Evolutionary conservation across 2,797 vertebrate species (phyloP).

Genomic region (Florisuga fusca): DNA sequence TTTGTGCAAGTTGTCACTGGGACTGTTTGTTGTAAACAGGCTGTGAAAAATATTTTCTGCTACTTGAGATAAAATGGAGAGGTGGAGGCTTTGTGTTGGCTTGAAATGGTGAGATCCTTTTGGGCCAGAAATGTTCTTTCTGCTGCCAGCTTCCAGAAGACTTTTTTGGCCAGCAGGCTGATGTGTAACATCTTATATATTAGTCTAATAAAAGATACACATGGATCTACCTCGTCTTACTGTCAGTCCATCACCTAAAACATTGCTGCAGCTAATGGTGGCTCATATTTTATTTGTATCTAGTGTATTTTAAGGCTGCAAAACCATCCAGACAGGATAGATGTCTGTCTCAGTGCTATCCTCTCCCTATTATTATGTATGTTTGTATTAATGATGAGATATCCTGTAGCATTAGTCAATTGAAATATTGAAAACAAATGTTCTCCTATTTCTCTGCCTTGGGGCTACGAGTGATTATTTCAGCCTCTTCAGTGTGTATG

Average conservation of each 20-base stretch:
- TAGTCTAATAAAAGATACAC: neutral
- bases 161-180: constrained; percentile 1
- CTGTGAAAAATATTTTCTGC: constrained; percentile 33
- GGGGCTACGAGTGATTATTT: constrained; percentile 14
- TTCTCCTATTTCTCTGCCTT: constrained; percentile 26
- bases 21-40: constrained; percentile 5
- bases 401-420: neutral
- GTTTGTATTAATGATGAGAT: neutral
- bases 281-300: neutral
- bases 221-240: neutral
- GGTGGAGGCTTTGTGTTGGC: constrained; percentile 23
- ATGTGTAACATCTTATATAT: neutral
- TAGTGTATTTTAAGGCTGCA: neutral
- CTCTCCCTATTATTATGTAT: neutral
- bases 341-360: constrained; percentile 1
- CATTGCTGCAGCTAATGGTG: neutral
- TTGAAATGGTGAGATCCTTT: neutral
- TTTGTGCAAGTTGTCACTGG: constrained; percentile 2
- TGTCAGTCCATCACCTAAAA: neutral
- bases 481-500: neutral
- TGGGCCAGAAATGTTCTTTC: neutral
- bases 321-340: neutral
- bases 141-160: neutral
- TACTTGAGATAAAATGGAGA: constrained; percentile 21
- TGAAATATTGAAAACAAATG: constrained; percentile 54